Base-by-base conservation (phyloP, 1,140 invertebrate species). In the Schlechtendalia chinensis region DNA sequence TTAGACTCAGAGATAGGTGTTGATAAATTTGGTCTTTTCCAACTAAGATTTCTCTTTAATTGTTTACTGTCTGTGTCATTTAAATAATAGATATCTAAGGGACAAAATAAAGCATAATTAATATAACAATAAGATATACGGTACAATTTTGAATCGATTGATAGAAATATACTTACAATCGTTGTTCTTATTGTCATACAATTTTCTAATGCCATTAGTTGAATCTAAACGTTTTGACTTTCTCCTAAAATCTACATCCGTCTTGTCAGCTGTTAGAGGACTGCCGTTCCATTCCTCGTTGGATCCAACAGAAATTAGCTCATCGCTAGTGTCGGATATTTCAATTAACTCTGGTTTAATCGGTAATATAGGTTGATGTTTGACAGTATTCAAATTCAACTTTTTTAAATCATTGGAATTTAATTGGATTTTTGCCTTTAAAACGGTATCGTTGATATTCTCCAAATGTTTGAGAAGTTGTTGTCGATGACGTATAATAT, bases 401-500 rank as follows among this genome's bases (percentile, higher is more conserved):
- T 77, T 24, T 47, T 47, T n/a, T 45, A 77, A 8, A 47, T 77
- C 39, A 19, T 17, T 77, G 22, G 74, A 12, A 45, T 61, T 3
- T 61, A 77, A 59, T 61, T 77, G 61, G n/a, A 77, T 77, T 47
- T 77, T 45, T 5, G 19, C 5, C 19, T 16, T 59, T 45, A 77
- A 19, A 47, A 47, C 3, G 10, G 74, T 61, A n/a, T 77, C 74
- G 61, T 77, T 61, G 19, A 27, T 47, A 24, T 61, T 45, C 1
- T 39, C 56, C 45, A 77, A 77, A 59, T 12, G 32, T 47, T 61
- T 10, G 16, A 61, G 27, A 22, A 77, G 39, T 77, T 45, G 45
- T 77, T 61, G 39, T 47, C 56, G 29, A 47, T 77, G 74, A 3
- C 8, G 56, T 59, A 45, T 27, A 61, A 77, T 77, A 61, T 77